Base-by-base conservation (phyloP, 2,888 invertebrate species). In the Panopea generosa region DNA sequence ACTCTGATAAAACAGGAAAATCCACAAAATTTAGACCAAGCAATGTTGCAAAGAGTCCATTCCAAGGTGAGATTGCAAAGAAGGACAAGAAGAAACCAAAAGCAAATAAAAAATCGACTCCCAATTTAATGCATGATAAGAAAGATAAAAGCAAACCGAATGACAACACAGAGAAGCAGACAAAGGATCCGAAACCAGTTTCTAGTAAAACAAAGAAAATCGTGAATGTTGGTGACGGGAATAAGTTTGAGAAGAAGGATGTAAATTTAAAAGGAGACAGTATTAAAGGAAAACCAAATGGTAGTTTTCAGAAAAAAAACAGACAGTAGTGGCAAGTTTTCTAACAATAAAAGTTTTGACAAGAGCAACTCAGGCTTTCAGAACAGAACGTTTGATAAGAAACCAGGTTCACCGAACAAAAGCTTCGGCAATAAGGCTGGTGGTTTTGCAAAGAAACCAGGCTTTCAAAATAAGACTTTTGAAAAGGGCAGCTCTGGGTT, bases 61-160 rank as follows among this genome's bases (percentile, higher is more conserved):
- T 75, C 33, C 55, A 65, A 40, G 65, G 59, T n/a, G 69, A 63
- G 38, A 63, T 65, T 40, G 47, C 69, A 1, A 55, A 66, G 11
- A 69, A 60, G 40, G 18, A n/a, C 18, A 55, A 65, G 38, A 63
- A 65, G 43, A 63, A 59, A 22, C 60, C 27, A 26, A 68, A 60
- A 49, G 60, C 53, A 16, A 45, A 45, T 16, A 45, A 45, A 20
- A 45, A 18, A 20, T 18, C 16, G 16, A 45, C 45, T 16, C 20
- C 6, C 6, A 45, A 45, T 6, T 6, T 45, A 20, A 18, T 45
- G n/a, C 20, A 9, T 45, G 45, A 45, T 20, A 45, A 18, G 6
- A 45, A 45, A n/a, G 45, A 45, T 9, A 45, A 45, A 45, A 45
- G 45, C 16, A 16, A 45, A n/a, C 7, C 6, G 4, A 20, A 16